phyloP scores from a whole-genome alignment of 1,140 invertebrate genomes.

The Paraescarpia echinospica region DNA sequence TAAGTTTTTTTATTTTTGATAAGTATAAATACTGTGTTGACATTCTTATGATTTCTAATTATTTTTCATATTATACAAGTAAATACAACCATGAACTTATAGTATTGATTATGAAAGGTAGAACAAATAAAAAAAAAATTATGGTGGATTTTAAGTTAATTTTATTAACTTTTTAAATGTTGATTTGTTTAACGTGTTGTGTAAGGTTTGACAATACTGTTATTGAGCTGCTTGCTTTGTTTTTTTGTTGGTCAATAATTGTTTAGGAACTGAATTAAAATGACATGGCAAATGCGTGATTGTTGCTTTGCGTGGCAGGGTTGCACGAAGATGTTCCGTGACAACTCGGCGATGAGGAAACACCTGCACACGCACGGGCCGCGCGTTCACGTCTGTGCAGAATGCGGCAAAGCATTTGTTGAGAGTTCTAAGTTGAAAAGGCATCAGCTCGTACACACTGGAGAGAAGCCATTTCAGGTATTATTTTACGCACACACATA shows the following conservation, averaged over 20 bases:
- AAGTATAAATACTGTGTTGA: too few relatives aligned
- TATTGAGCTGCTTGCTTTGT: neutral
- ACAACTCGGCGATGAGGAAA: slow-evolving; percentile 97
- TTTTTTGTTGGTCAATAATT: neutral
- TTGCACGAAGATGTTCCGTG: slow-evolving; percentile 92
- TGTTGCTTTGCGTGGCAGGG: slow-evolving; percentile 51
- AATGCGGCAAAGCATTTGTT: slow-evolving; percentile 98
- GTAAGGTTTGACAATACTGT: neutral
- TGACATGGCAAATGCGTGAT: neutral
- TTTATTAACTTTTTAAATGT: neutral
- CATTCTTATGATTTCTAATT: slow-evolving; percentile 55
- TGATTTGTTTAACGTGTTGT: neutral
- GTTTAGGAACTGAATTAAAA: too few relatives aligned
- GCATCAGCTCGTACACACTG: slow-evolving; percentile 91
- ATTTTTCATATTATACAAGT: slow-evolving; percentile 5
- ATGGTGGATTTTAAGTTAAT: neutral
- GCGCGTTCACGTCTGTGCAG: slow-evolving; percentile 93
- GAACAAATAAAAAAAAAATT: neutral
- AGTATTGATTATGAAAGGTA: neutral
- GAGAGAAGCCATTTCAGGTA: slow-evolving; percentile 90
- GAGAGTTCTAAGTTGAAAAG: slow-evolving; percentile 95
- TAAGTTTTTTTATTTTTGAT: too few relatives aligned
- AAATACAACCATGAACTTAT: neutral
- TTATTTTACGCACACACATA: neutral
- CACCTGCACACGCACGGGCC: slow-evolving; percentile 97